phyloP scores from a whole-genome alignment of 2,888 invertebrate genomes.

The Drosophila maculinotata region DNA sequence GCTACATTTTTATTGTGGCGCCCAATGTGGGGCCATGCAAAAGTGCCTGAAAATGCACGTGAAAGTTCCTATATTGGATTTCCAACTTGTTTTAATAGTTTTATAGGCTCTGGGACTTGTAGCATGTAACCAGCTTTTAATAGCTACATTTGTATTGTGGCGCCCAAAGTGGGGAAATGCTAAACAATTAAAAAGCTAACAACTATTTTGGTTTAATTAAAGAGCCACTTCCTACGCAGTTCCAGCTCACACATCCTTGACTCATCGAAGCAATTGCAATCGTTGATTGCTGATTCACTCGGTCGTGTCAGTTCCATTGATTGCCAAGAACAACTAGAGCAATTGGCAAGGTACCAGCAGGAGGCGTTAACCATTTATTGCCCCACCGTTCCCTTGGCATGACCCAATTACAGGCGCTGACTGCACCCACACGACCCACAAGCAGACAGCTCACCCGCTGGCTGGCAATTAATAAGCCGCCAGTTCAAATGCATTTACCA shows the following conservation, averaged over 20 bases:
- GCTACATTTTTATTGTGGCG: too few species aligned
- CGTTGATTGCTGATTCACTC: constrained; percentile 16
- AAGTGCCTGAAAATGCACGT: too few species aligned
- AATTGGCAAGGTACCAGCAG: constrained; percentile 37
- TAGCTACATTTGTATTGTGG: too few species aligned
- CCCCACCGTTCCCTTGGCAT: neutral
- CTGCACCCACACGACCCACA: constrained; percentile 40
- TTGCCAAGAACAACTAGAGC: constrained; percentile 47
- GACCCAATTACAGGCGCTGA: constrained; percentile 40
- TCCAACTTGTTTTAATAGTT: too few species aligned
- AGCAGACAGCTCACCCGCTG: constrained; percentile 40
- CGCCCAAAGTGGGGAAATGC: too few species aligned
- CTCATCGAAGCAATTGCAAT: constrained; percentile 6
- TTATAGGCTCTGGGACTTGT: too few species aligned
- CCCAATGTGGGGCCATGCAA: too few species aligned
- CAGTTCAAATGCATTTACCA: constrained; percentile 50
- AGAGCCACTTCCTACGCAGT: neutral
- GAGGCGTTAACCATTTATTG: constrained; percentile 17
- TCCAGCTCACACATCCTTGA: constrained; percentile 3
- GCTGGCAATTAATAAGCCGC: constrained; percentile 57
- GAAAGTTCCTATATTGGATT: too few species aligned
- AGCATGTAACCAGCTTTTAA: too few species aligned
- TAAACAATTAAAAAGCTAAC: too few species aligned
- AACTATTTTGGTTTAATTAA: neutral
- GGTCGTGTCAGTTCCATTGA: constrained; percentile 33